Evolutionary conservation across 2,888 invertebrate species (phyloP).

Genomic region (Phymatocera aterrima): DNA sequence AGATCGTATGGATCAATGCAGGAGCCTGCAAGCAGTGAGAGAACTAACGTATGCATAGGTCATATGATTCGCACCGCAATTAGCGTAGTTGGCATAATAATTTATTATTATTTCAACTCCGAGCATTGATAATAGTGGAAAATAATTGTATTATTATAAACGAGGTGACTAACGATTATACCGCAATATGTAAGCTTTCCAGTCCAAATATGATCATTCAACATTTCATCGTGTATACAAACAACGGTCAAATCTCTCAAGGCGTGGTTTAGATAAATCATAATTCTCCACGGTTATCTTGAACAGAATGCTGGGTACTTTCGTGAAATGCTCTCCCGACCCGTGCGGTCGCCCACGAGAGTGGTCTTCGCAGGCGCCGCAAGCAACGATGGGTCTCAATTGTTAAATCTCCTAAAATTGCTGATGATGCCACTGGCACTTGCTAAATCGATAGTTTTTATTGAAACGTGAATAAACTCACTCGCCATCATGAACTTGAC

Average conservation of each 20-base stretch:
- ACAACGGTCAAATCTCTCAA: background rate
- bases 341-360: background rate
- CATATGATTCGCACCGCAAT: background rate
- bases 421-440: background rate
- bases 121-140: background rate
- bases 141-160: constrained; percentile 2
- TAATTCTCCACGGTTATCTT: background rate
- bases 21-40: background rate
- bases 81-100: background rate
- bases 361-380: background rate
- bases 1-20: background rate
- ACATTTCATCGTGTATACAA: background rate
- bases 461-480: too few species aligned
- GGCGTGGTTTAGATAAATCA: constrained; percentile 17
- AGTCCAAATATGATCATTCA: constrained; percentile 28
- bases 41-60: background rate
- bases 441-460: background rate
- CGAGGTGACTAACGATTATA: background rate
- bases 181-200: constrained; percentile 9
- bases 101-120: background rate
- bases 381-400: background rate
- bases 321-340: background rate
- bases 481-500: too few species aligned
- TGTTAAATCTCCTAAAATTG: background rate
- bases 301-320: background rate